Evolutionary conservation across 2,888 invertebrate genomes (phyloP).

Genomic region (Scaptodrosophila latifasciaeformis): DNA sequence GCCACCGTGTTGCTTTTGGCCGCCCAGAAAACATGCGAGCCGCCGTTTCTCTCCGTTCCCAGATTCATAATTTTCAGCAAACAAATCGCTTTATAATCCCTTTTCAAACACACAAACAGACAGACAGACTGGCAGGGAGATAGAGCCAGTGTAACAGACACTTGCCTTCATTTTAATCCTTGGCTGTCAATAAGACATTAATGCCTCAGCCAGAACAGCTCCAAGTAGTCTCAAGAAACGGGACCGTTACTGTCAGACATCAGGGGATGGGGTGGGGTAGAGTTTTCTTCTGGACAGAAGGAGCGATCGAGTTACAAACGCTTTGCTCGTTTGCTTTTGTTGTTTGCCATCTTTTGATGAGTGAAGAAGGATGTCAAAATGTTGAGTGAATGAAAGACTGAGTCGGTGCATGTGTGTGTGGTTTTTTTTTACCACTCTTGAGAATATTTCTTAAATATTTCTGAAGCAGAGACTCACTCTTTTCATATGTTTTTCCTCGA

Average conservation of each 20-base stretch:
- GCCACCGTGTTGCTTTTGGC: neutral
- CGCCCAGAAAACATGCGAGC: neutral
- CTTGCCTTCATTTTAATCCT: constrained; percentile 60
- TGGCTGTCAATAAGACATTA: constrained; percentile 65
- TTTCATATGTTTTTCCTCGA: no score
- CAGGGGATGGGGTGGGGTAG: constrained; percentile 4
- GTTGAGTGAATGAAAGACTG: constrained; percentile 39
- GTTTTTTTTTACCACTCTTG: neutral
- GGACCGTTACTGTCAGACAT: neutral
- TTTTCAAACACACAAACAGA: constrained; percentile 49
- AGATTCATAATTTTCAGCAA: constrained; percentile 64
- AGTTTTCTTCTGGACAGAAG: constrained; percentile 8
- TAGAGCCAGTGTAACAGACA: constrained; percentile 23
- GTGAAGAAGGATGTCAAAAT: constrained; percentile 55
- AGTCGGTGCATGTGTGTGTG: neutral
- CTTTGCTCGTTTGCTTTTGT: constrained; percentile 28
- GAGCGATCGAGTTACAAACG: constrained; percentile 52
- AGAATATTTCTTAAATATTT: neutral
- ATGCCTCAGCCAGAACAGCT: constrained; percentile 50
- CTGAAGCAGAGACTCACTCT: no score
- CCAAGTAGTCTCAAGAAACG: constrained; percentile 26
- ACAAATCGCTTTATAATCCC: constrained; percentile 66
- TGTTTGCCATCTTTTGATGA: constrained; percentile 38
- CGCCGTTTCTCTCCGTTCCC: constrained; percentile 39
- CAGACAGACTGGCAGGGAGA: neutral